A percentile compares a stretch with the other conserved stretches of the same genome.
Evolutionary conservation across 2,888 invertebrate genomes (phyloP).

Genomic region (Agriotes lineatus): DNA sequence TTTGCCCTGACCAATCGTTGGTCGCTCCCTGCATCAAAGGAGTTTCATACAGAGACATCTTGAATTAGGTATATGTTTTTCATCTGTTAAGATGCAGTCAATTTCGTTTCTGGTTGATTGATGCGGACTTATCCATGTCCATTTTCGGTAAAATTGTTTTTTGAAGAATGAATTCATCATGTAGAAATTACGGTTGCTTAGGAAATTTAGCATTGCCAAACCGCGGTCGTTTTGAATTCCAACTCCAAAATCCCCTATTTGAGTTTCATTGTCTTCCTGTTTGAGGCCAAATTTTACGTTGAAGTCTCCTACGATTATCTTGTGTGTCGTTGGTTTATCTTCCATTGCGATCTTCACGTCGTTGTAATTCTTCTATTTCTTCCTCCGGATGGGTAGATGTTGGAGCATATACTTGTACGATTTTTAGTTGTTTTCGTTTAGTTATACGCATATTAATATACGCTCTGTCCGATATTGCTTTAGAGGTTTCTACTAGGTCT

Average conservation of each 20-base stretch:
- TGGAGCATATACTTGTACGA: no score
- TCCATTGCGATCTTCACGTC: no score
- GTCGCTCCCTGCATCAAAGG: no score
- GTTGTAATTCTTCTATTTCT: no score
- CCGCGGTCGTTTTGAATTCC: background rate
- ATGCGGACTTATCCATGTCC: background rate
- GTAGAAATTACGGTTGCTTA: background rate
- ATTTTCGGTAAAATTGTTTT: background rate
- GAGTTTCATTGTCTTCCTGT: no score
- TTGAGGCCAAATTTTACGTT: no score
- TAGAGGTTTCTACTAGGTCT: no score
- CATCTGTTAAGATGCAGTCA: background rate
- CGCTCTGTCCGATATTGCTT: no score
- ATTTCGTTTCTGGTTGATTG: background rate
- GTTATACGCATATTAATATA: background rate
- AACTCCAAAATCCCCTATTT: no score
- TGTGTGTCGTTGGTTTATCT: no score
- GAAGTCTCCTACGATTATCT: no score
- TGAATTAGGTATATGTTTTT: background rate
- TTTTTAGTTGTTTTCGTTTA: background rate
- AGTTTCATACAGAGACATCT: background rate
- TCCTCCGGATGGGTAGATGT: no score
- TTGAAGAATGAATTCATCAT: slow-evolving; percentile 5
- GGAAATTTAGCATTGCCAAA: background rate
- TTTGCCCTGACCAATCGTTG: background rate